Base-by-base conservation (phyloP, 2,113 vertebrate genomes). In the Tachysurus vachellii region DNA sequence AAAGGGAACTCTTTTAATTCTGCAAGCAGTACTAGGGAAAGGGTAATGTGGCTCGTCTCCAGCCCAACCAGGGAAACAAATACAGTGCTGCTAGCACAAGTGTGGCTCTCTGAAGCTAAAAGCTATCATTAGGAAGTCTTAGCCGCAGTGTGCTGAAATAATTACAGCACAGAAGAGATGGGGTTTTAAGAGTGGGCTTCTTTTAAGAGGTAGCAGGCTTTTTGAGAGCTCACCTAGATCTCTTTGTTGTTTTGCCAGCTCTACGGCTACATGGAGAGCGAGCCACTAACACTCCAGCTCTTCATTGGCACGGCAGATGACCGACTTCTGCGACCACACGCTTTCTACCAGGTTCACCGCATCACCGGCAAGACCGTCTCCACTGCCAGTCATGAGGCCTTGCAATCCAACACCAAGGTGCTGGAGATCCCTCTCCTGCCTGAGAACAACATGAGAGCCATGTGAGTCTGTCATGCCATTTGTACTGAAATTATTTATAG, bases 291-390 rank as follows among this genome's bases (percentile, higher is more conserved):
- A 0, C 95, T 99, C 61, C 98, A 99, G 96, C 95, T 99, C 90
- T 99, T 99, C 94, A 99, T 99, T 0, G 98, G 98, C 88, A 99
- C 98, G 0, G 98, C 98, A 0, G 98, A 99, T n/a, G 98, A 99
- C 95, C 93, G 98, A 88, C 96, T 99, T 91, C 96, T 99, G 93
- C 93, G 98, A 84, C 98, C 98, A 0, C 98, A 99, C 53, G 98
- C 98, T 90, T 99, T 99, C 95, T 99, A 99, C 95, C 98, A 99
- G 96, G 98, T 99, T 73, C 98, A 99, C 90, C 97, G 98, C 4
- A 99, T 99, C 95, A 99, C 98, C 0, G 98, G 98, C 56, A 99
- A 99, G 95, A 99, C 98, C 0, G 98, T 99, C 85, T 98, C 97
- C 89, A 99, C 98, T 28, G 96, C 96, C 90, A 99, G 98, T 94